Percentiles rank a stretch among this genome's conserved stretches.
Evolutionary conservation across 2,888 invertebrate genomes (phyloP).

Genomic region (Incurvaria masculella): DNA sequence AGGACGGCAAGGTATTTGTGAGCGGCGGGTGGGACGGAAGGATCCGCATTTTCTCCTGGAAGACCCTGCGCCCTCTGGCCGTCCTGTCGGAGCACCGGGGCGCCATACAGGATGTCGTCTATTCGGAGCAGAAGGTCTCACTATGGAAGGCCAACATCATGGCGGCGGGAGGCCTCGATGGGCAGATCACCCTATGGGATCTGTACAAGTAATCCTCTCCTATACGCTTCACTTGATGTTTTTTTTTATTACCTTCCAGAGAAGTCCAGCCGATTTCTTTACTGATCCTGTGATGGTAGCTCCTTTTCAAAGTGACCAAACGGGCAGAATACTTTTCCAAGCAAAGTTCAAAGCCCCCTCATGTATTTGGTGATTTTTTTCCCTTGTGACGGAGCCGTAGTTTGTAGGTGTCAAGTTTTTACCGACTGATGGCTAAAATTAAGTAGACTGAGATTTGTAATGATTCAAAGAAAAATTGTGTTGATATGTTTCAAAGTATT

Average conservation of each 20-base stretch:
- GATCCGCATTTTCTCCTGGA: constrained; percentile 75
- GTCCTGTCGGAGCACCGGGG: constrained; percentile 71
- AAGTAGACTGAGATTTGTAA: background rate
- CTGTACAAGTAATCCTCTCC: constrained; percentile 68
- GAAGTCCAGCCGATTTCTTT: too few relatives aligned
- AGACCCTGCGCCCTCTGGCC: constrained; percentile 66
- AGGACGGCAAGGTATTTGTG: constrained; percentile 69
- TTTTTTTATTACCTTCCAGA: too few relatives aligned
- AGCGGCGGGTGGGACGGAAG: constrained; percentile 76
- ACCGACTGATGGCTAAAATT: background rate
- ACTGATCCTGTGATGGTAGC: too few relatives aligned
- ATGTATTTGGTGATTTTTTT: too few relatives aligned
- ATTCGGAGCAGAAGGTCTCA: constrained; percentile 61
- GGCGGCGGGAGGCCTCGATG: constrained; percentile 73
- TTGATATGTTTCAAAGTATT: background rate
- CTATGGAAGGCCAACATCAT: constrained; percentile 73
- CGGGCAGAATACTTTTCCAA: too few relatives aligned
- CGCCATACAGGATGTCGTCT: constrained; percentile 68
- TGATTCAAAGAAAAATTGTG: background rate
- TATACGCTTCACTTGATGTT: too few relatives aligned
- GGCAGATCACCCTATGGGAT: constrained; percentile 76
- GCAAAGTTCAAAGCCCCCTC: too few relatives aligned
- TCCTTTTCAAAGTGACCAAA: too few relatives aligned
- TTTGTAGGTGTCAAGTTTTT: background rate
- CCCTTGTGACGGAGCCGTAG: background rate